A percentile compares a stretch with the other conserved stretches of the same genome.
Evolutionary conservation across 2,797 vertebrate species (phyloP).

Genomic region (Morus bassanus): DNA sequence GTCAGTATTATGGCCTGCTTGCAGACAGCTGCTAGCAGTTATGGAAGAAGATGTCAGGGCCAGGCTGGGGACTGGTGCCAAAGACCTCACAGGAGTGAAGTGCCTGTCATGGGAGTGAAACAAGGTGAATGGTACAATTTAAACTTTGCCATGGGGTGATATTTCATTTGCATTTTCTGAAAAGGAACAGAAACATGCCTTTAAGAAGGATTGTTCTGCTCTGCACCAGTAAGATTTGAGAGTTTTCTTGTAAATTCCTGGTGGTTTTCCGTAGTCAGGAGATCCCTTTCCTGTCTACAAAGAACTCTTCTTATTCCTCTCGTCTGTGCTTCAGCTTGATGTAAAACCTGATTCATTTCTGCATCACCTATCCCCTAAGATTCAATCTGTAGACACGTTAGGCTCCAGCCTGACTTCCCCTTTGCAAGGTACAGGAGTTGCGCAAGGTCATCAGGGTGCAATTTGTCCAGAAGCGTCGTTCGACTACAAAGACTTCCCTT

Average conservation of each 20-base stretch:
- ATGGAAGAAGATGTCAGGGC: neutral
- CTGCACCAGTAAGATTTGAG: neutral
- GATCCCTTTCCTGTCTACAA: slow-evolving; percentile 55
- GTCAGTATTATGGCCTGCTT: slow-evolving; percentile 28
- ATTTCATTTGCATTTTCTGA: slow-evolving; percentile 47
- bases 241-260: slow-evolving; percentile 58
- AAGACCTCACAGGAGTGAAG: slow-evolving; percentile 38
- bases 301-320: slow-evolving; percentile 55
- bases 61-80: slow-evolving; percentile 21
- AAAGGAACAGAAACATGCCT: slow-evolving; percentile 10
- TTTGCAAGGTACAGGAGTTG: neutral
- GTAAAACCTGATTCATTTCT: slow-evolving; percentile 60
- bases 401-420: slow-evolving; percentile 44
- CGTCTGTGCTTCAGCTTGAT: neutral
- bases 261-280: slow-evolving; percentile 50
- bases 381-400: neutral
- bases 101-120: slow-evolving; percentile 18
- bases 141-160: neutral
- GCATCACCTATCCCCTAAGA: slow-evolving; percentile 22
- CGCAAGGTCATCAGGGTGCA: neutral
- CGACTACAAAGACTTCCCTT: slow-evolving; percentile 29
- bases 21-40: slow-evolving; percentile 36
- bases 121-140: slow-evolving; percentile 41
- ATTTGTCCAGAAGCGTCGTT: neutral
- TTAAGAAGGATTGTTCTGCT: slow-evolving; percentile 52